A percentile compares a stretch with the other conserved stretches of the same genome.
phyloP scores from a whole-genome alignment of 2,113 vertebrate genomes.

The Edolisoma coerulescens region DNA sequence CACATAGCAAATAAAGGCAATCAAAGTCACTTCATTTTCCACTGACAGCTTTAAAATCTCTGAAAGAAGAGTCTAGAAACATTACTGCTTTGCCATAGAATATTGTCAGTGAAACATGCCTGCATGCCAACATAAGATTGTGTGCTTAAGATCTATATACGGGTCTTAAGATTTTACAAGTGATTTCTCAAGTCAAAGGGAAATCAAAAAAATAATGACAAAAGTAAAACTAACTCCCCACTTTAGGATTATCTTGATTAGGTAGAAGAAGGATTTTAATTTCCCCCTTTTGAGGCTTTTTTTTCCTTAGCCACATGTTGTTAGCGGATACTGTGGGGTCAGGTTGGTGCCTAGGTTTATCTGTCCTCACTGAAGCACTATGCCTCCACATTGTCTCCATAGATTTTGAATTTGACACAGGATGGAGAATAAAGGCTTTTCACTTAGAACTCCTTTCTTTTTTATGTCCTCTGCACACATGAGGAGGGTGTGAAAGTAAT shows the following conservation, averaged over 20 bases:
- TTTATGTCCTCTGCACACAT: background rate
- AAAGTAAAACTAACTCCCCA: background rate
- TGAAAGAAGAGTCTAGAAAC: background rate
- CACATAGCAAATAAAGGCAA: background rate
- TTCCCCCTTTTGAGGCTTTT: background rate
- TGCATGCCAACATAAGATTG: background rate
- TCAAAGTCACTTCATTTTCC: slow-evolving; percentile 2
- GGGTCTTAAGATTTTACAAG: background rate
- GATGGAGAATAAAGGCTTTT: background rate
- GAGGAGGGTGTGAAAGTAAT: slow-evolving; percentile 6
- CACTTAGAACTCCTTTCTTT: background rate
- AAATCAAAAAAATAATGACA: background rate
- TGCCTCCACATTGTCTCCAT: background rate
- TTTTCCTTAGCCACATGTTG: background rate
- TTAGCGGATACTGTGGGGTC: background rate
- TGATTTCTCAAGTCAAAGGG: background rate
- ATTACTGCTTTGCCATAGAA: background rate
- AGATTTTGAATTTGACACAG: background rate
- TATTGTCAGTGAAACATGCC: background rate
- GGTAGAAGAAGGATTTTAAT: background rate
- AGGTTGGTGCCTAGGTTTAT: background rate
- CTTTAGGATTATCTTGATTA: background rate
- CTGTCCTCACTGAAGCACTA: background rate
- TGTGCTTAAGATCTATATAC: background rate
- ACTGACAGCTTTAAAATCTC: background rate